Base-by-base conservation (phyloP, 1,140 invertebrate species). In the Caenorhabditis briggsae region DNA sequence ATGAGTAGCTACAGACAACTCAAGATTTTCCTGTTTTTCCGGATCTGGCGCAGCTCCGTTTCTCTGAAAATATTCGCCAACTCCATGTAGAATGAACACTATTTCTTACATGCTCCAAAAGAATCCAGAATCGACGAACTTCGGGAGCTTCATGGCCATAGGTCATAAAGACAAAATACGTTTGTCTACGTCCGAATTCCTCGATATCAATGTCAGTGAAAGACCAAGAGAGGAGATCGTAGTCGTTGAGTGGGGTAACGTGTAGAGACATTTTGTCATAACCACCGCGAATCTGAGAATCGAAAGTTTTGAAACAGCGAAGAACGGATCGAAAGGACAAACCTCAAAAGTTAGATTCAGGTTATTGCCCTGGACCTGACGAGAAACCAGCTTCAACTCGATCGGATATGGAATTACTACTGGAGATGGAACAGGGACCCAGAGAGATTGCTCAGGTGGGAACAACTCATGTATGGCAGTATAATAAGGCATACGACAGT, bases 91-190 rank as follows among this genome's bases (percentile, higher is more conserved):
- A 18, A 43, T 0, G 18, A 48, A 78, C 87, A 82, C 5, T 7
- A 82, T 46, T 58, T 53, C 87, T 83, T 55, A 90, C 91, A 55
- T 90, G 85, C 46, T 91, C 90, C 50, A 91, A 84, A 12, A 92
- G 82, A 85, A 92, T 86, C 90, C 90, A 92, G 84, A 92, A 89
- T 12, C 65, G 78, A n/a, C 91, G 83, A 9, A 86, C 86, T 23
- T 82, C 70, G n/a, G 91, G 90, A 50, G 78, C 61, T 61, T 92
- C 90, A 59, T 84, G 78, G 59, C 91, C 91, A 86, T 92, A 92
- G 23, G 89, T 90, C 86, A 92, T 82, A 53, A 92, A 92, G 16
- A 92, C 91, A 84, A 92, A 92, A 83, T 91, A 92, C 14, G 91
- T 92, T 14, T 88, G 59, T 23, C 91, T 86, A 2, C 50, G 82